Percentiles rank a stretch among this genome's conserved stretches.
Evolutionary conservation across 2,888 invertebrate genomes (phyloP).

Genomic region (Petrophora chlorosata): DNA sequence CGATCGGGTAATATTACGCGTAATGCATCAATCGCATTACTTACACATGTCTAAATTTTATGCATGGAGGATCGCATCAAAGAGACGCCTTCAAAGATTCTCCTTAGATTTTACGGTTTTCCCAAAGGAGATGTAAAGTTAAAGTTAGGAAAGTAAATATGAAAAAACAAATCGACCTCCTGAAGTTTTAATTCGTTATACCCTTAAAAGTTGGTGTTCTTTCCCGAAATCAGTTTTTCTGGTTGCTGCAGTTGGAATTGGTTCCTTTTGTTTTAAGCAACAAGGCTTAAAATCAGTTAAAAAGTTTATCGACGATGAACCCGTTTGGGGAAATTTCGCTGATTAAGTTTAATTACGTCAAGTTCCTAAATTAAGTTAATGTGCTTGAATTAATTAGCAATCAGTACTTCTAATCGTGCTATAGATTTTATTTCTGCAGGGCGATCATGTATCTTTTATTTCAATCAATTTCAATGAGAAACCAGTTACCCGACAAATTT

Average conservation of each 20-base stretch:
- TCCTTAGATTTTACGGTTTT: too few relatives aligned
- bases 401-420: too few relatives aligned
- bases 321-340: not conserved
- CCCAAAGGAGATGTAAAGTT: not conserved
- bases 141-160: slow-evolving; percentile 4
- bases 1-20: too few relatives aligned
- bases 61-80: too few relatives aligned
- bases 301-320: slow-evolving; percentile 3
- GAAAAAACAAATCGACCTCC: slow-evolving; percentile 13
- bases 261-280: slow-evolving; percentile 12
- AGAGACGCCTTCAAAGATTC: too few relatives aligned
- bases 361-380: slow-evolving; percentile 1
- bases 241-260: slow-evolving; percentile 10
- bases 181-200: not conserved
- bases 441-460: too few relatives aligned
- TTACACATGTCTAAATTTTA: too few relatives aligned
- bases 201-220: not conserved
- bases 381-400: not conserved
- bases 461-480: too few relatives aligned
- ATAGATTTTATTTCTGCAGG: too few relatives aligned
- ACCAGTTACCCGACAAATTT: too few relatives aligned
- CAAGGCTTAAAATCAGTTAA: not conserved
- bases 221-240: slow-evolving; percentile 5
- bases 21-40: too few relatives aligned
- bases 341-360: slow-evolving; percentile 2